Conservation (phyloP, 2,113 vertebrate genomes). For the Daboia siamensis region DNA sequence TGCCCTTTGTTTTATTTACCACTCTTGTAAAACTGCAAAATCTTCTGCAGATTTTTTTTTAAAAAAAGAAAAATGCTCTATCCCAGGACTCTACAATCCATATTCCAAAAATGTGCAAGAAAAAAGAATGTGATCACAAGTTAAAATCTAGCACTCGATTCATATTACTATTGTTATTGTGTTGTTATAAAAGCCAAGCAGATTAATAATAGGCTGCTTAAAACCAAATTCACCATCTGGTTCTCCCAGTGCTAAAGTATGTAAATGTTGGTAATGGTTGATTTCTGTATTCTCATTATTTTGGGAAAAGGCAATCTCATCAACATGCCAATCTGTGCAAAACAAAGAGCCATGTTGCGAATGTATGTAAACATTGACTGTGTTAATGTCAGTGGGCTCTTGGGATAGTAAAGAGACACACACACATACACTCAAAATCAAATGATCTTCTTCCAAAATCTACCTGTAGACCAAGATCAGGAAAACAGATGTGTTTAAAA, state of each 20-base stretch:
- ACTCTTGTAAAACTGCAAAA: neutral
- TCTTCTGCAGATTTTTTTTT: neutral
- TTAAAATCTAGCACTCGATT: neutral
- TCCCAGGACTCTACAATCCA: neutral
- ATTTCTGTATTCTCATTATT: conserved; percentile 68
- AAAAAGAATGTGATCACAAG: neutral
- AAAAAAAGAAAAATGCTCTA: neutral
- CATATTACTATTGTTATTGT: neutral
- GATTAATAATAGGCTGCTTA: neutral
- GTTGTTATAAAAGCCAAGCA: neutral
- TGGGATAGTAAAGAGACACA: conserved; percentile 62
- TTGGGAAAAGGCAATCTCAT: conserved; percentile 66
- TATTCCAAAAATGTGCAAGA: neutral
- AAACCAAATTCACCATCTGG: neutral
- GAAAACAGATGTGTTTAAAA: neutral
- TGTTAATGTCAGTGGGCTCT: conserved; percentile 72
- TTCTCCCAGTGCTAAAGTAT: neutral
- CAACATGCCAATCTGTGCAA: conserved; percentile 74
- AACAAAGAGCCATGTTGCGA: conserved; percentile 63
- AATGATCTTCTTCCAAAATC: conserved; percentile 50
- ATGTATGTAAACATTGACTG: conserved; percentile 74
- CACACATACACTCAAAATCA: conserved; percentile 51
- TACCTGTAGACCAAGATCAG: conserved; percentile 7
- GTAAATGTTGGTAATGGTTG: conserved; percentile 27
- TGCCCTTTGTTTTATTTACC: neutral